These are phyloP conservation scores for Sinella curviseta DNA, from an alignment of 1,140 invertebrate species.

Conservation along the genomic window DNA sequence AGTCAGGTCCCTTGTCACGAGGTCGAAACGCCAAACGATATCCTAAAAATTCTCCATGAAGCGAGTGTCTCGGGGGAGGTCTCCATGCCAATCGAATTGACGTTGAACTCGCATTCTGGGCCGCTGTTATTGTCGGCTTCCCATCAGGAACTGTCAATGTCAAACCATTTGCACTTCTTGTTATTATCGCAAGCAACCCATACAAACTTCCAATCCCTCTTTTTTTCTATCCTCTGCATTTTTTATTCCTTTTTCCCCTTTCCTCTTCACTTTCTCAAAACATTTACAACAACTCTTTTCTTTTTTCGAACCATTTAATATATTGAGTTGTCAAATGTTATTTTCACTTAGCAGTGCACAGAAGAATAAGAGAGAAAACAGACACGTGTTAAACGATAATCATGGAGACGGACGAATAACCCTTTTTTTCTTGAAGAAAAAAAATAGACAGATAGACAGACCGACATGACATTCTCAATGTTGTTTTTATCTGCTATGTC, in stretches of 20 bases:
- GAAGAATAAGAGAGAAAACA: too few relatives aligned
- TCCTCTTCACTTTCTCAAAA: background rate
- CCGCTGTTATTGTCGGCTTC: conserved; percentile 69
- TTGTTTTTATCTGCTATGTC: too few relatives aligned
- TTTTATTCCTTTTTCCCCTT: background rate
- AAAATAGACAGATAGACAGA: too few relatives aligned
- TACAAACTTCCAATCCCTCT: background rate
- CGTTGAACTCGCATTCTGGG: conserved; percentile 70
- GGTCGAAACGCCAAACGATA: conserved; percentile 70
- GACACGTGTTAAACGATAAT: too few relatives aligned
- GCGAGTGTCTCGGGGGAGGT: conserved; percentile 66
- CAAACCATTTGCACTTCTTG: conserved; percentile 40
- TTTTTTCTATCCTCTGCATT: background rate
- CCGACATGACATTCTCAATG: too few relatives aligned
- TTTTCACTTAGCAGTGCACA: too few relatives aligned
- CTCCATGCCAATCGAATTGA: conserved; percentile 72
- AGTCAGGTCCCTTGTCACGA: conserved; percentile 61
- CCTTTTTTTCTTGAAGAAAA: too few relatives aligned
- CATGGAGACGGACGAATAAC: too few relatives aligned
- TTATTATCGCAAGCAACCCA: conserved; percentile 8
- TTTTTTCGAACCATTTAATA: background rate
- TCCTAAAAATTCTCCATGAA: conserved; percentile 76
- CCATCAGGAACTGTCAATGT: conserved; percentile 67
- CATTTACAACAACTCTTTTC: conserved; percentile 1
- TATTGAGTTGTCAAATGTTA: background rate